Evolutionary conservation across 1,140 invertebrate genomes (phyloP).

Genomic region (Drosophila novamexicana): DNA sequence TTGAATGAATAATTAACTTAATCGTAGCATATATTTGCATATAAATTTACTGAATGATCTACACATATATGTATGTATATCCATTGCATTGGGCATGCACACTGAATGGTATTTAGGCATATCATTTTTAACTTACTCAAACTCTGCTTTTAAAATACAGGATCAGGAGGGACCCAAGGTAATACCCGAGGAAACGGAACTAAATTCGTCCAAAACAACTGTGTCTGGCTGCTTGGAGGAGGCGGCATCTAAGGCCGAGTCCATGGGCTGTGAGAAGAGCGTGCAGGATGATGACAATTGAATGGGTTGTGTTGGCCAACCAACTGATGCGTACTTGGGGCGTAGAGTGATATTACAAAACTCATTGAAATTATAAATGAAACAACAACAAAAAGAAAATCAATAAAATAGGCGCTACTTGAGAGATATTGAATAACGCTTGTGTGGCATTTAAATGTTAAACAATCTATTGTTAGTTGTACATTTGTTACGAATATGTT

Average conservation of each 20-base stretch:
- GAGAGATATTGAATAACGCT: neutral
- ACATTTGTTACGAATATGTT: slow-evolving; percentile 54
- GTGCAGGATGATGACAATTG: slow-evolving; percentile 63
- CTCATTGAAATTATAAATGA: slow-evolving; percentile 30
- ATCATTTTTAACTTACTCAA: neutral
- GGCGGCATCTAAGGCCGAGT: slow-evolving; percentile 28
- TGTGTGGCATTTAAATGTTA: slow-evolving; percentile 24
- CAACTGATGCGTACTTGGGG: slow-evolving; percentile 15
- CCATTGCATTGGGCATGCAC: slow-evolving; percentile 22
- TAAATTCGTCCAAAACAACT: slow-evolving; percentile 71
- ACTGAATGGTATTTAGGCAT: neutral
- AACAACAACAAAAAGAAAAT: neutral
- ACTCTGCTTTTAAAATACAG: slow-evolving; percentile 31
- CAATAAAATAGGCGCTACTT: neutral
- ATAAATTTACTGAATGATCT: neutral
- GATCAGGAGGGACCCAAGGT: slow-evolving; percentile 76
- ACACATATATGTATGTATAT: neutral
- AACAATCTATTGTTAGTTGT: slow-evolving; percentile 58
- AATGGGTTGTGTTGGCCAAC: slow-evolving; percentile 6
- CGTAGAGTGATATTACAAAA: slow-evolving; percentile 76
- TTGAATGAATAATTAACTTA: too few relatives aligned
- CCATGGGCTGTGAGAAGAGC: slow-evolving; percentile 56
- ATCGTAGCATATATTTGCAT: neutral
- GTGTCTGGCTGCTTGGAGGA: slow-evolving; percentile 54
- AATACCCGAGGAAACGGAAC: slow-evolving; percentile 81